phyloP scores from a whole-genome alignment of 2,797 vertebrate genomes.

The Limosa lapponica region DNA sequence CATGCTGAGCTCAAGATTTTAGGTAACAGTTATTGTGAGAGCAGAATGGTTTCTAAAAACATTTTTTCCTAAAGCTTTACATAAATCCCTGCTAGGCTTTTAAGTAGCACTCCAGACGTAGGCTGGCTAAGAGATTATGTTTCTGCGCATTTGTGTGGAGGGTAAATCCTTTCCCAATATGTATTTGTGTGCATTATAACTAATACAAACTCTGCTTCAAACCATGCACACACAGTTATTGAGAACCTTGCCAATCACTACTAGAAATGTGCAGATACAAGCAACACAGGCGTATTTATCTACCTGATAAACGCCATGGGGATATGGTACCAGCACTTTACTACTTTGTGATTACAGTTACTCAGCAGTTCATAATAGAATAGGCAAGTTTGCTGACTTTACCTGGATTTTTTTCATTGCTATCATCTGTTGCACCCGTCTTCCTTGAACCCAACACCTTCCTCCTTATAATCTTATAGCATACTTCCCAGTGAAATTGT shows the following conservation, averaged over 20 bases:
- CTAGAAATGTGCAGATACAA: background rate
- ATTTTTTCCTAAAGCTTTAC: background rate
- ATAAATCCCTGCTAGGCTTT: background rate
- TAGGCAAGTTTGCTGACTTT: background rate
- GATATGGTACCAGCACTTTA: background rate
- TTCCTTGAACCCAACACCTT: background rate
- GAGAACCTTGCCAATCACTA: conserved; percentile 9
- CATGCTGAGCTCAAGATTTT: background rate
- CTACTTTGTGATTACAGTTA: background rate
- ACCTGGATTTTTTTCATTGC: background rate
- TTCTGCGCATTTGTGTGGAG: background rate
- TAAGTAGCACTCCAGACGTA: background rate
- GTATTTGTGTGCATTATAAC: background rate
- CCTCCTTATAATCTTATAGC: background rate
- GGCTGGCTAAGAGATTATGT: background rate
- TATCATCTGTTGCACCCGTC: background rate
- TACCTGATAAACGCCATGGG: background rate
- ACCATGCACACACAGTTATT: background rate
- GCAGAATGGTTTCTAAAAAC: background rate
- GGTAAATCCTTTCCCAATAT: background rate
- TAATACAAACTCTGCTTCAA: background rate
- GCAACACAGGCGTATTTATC: background rate
- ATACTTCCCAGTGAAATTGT: background rate
- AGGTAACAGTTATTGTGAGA: background rate
- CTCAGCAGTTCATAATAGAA: background rate